These are phyloP conservation scores for Cichladusa arquata DNA, from an alignment of 2,113 vertebrate genomes.

Conservation along the genomic window DNA sequence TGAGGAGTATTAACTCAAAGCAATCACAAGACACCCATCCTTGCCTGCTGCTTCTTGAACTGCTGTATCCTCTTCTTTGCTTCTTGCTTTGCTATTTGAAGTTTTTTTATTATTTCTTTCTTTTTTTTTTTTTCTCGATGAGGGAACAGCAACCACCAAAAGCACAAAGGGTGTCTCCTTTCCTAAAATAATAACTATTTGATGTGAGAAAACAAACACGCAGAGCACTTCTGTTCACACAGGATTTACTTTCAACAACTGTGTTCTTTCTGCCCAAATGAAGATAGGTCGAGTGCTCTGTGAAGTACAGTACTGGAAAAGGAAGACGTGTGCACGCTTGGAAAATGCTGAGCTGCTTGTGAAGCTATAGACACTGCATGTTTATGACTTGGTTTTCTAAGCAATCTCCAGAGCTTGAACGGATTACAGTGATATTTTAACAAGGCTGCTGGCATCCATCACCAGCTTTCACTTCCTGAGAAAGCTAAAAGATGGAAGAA, in stretches of 20 bases:
- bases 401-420: slow-evolving; percentile 31
- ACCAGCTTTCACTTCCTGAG: slow-evolving; percentile 23
- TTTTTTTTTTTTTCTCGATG: background rate
- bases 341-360: slow-evolving; percentile 33
- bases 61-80: background rate
- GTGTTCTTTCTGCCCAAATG: background rate
- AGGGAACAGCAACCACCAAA: background rate
- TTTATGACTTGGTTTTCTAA: slow-evolving; percentile 41
- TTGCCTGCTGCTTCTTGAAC: slow-evolving; percentile 39
- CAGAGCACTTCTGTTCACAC: background rate
- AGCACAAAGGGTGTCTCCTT: background rate
- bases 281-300: background rate
- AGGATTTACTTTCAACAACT: background rate
- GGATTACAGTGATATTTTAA: slow-evolving; percentile 58
- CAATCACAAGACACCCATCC: slow-evolving; percentile 51
- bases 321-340: background rate
- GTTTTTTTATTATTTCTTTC: background rate
- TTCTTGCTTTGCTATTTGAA: slow-evolving; percentile 6
- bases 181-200: background rate
- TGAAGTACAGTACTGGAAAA: background rate
- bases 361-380: slow-evolving; percentile 16
- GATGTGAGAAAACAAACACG: background rate
- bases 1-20: slow-evolving; percentile 67
- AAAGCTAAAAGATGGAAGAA: slow-evolving; percentile 40
- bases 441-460: slow-evolving; percentile 46